Evolutionary conservation across 92 coral and sea anemone genomes (phyloP).

Genomic region (Galaxea fascicularis): DNA sequence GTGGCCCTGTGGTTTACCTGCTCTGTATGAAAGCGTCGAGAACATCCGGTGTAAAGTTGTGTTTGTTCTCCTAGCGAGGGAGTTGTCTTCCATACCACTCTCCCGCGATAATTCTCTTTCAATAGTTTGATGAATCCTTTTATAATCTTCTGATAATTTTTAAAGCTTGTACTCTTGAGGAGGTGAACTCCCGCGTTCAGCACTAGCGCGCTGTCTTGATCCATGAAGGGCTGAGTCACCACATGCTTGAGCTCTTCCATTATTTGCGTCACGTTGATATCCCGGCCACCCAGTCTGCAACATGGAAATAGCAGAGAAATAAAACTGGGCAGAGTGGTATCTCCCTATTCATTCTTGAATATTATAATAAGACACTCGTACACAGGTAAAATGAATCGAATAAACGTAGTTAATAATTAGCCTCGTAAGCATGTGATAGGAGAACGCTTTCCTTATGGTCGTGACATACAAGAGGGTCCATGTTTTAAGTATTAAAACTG

Average conservation of each 20-base stretch:
- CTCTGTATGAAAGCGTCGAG: slow-evolving; percentile 83
- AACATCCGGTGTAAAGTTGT: slow-evolving; percentile 73
- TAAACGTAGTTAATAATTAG: too few species aligned
- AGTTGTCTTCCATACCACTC: slow-evolving; percentile 83
- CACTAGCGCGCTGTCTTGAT: slow-evolving; percentile 70
- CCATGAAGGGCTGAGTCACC: slow-evolving; percentile 75
- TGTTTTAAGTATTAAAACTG: too few species aligned
- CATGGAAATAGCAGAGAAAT: neutral
- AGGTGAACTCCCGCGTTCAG: slow-evolving; percentile 80
- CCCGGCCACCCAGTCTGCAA: slow-evolving; percentile 70
- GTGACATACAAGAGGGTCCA: too few species aligned
- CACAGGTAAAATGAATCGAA: too few species aligned
- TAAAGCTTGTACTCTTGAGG: slow-evolving; percentile 75
- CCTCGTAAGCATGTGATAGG: too few species aligned
- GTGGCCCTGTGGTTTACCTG: slow-evolving; percentile 45
- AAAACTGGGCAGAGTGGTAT: neutral
- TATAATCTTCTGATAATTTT: slow-evolving; percentile 72
- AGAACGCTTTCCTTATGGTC: too few species aligned
- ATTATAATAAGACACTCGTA: too few species aligned
- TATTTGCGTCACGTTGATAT: slow-evolving; percentile 60
- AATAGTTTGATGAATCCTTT: slow-evolving; percentile 68
- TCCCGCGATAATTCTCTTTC: slow-evolving; percentile 61
- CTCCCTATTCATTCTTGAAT: neutral
- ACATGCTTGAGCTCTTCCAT: slow-evolving; percentile 68
- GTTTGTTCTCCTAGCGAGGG: slow-evolving; percentile 84